Percentiles rank a stretch among this genome's conserved stretches.
Conservation (phyloP, 2,888 invertebrate genomes). For the Clostera curtula region DNA sequence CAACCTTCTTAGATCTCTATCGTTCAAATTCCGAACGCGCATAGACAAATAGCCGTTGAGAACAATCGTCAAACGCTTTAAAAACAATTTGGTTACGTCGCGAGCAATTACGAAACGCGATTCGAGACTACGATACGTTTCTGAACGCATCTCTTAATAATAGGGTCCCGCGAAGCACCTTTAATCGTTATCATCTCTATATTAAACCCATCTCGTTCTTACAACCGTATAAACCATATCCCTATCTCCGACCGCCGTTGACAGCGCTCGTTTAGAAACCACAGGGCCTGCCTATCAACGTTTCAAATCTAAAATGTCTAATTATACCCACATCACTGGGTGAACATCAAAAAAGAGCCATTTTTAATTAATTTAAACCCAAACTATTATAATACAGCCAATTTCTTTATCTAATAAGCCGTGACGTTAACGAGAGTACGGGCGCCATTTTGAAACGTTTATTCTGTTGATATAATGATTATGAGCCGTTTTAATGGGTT, state of each 20-base stretch:
- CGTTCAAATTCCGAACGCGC: constrained; percentile 44
- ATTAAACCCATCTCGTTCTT: constrained; percentile 34
- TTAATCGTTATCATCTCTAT: constrained; percentile 52
- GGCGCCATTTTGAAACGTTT: constrained; percentile 60
- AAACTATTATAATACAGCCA: constrained; percentile 68
- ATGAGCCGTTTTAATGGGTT: constrained; percentile 37
- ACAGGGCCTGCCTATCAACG: constrained; percentile 51
- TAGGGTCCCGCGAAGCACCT: constrained; percentile 40
- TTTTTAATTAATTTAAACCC: constrained; percentile 72
- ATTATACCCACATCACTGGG: constrained; percentile 72
- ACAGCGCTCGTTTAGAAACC: constrained; percentile 59
- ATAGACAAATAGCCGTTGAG: constrained; percentile 69
- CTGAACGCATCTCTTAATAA: constrained; percentile 68
- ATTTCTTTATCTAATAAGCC: constrained; percentile 71
- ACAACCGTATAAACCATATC: constrained; percentile 19
- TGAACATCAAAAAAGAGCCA: constrained; percentile 61
- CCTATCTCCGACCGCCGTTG: constrained; percentile 42
- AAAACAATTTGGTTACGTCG: constrained; percentile 68
- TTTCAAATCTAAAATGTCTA: constrained; percentile 67
- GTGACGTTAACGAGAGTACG: constrained; percentile 56
- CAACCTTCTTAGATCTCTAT: constrained; percentile 50
- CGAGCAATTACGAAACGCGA: constrained; percentile 67
- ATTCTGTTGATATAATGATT: constrained; percentile 31
- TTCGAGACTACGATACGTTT: constrained; percentile 52
- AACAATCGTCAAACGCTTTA: constrained; percentile 68